Evolutionary conservation across 2,888 invertebrate genomes (phyloP).

Genomic region (Anthophora plumipes): DNA sequence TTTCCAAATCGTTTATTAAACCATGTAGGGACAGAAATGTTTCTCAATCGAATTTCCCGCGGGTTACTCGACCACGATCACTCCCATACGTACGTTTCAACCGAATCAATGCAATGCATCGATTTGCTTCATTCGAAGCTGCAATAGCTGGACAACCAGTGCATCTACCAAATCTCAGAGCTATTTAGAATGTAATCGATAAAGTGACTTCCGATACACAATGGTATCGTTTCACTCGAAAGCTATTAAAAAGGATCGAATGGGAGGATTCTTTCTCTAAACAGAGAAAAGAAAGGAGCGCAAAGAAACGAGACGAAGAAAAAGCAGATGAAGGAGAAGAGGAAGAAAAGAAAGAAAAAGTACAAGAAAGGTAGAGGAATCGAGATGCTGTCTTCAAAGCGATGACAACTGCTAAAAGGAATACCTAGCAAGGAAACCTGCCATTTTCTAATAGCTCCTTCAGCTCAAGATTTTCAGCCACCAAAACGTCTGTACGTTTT

Average conservation of each 20-base stretch:
- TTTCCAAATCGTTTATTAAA: constrained; percentile 24
- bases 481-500: constrained; percentile 39
- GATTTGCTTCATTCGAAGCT: constrained; percentile 35
- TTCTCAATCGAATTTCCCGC: constrained; percentile 35
- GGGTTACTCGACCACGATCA: constrained; percentile 35
- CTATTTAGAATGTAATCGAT: constrained; percentile 58
- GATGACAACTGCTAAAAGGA: constrained; percentile 20
- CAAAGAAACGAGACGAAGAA: not conserved
- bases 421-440: constrained; percentile 42
- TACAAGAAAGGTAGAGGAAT: constrained; percentile 1
- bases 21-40: constrained; percentile 19
- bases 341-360: not conserved
- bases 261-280: too few relatives aligned
- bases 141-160: constrained; percentile 6
- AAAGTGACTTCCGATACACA: constrained; percentile 30
- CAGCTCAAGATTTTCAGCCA: constrained; percentile 36
- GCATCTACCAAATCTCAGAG: constrained; percentile 23
- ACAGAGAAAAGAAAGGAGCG: not conserved
- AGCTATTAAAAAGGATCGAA: constrained; percentile 9
- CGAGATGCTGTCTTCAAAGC: not conserved
- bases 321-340: not conserved
- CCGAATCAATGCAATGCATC: constrained; percentile 26
- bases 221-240: not conserved
- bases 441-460: constrained; percentile 54
- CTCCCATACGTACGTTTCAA: constrained; percentile 30